phyloP scores from a whole-genome alignment of 1,140 invertebrate species.

The Thereuonema tuberculata region DNA sequence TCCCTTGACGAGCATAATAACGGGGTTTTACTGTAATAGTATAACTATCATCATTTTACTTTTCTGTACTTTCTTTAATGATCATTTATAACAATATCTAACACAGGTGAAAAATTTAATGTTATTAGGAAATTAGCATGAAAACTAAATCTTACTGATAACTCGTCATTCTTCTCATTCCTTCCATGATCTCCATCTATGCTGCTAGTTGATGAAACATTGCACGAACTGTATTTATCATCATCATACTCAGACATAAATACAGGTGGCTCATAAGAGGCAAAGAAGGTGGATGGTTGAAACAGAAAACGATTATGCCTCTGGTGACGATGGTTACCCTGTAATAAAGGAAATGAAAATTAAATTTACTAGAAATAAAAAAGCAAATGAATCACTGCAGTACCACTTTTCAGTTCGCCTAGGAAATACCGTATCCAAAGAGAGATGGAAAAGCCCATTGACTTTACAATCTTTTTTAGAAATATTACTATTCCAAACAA shows the following conservation, averaged over 20 bases:
- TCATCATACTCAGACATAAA: constrained; percentile 34
- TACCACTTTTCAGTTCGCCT: neutral
- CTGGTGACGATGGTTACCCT: constrained; percentile 36
- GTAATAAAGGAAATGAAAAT: constrained; percentile 1
- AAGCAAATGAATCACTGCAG: constrained; percentile 5
- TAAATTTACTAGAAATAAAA: no score
- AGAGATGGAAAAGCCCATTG: constrained; percentile 1
- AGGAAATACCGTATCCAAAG: constrained; percentile 12
- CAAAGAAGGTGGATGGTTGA: constrained; percentile 61
- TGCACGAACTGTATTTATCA: constrained; percentile 13
- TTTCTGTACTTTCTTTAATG: no score
- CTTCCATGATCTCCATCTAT: constrained; percentile 15
- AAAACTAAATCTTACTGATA: constrained; percentile 18
- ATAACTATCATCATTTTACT: no score
- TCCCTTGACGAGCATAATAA: no score
- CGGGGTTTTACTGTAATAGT: no score
- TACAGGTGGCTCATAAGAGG: constrained; percentile 47
- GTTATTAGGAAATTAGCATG: no score
- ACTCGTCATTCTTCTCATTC: constrained; percentile 15
- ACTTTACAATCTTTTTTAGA: no score
- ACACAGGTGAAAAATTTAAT: no score
- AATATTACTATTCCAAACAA: no score
- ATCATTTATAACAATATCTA: no score
- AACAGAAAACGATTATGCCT: constrained; percentile 37
- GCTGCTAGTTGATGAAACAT: constrained; percentile 1